Conservation (phyloP, 2,888 invertebrate species). For the Apotomis turbidana region DNA sequence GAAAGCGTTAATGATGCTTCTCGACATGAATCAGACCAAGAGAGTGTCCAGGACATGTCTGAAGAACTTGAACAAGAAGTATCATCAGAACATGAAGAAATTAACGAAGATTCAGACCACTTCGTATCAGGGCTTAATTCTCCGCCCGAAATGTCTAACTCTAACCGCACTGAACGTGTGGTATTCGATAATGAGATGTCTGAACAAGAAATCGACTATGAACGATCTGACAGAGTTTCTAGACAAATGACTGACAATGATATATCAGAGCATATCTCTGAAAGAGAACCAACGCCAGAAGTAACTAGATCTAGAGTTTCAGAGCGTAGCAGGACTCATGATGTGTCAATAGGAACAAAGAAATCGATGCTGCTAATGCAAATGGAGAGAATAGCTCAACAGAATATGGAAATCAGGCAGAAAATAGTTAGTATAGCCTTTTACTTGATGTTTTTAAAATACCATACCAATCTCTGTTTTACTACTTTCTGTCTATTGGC, state of each 20-base stretch:
- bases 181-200: conserved; percentile 37
- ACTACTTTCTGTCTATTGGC: conserved; percentile 28
- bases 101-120: neutral
- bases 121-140: conserved; percentile 10
- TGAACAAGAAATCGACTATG: conserved; percentile 27
- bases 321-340: conserved; percentile 46
- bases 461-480: neutral
- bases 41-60: conserved; percentile 14
- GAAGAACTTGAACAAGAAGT: conserved; percentile 7
- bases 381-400: conserved; percentile 61
- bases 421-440: conserved; percentile 61
- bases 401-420: conserved; percentile 57
- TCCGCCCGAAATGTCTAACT: conserved; percentile 1
- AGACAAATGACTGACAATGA: conserved; percentile 28
- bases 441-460: conserved; percentile 6
- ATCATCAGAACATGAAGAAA: conserved; percentile 6
- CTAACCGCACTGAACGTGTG: conserved; percentile 4
- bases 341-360: conserved; percentile 56
- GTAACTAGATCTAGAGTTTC: conserved; percentile 4
- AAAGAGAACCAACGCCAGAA: conserved; percentile 6
- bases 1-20: conserved; percentile 8
- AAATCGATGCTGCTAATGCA: conserved; percentile 59
- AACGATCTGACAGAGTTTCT: conserved; percentile 13
- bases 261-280: conserved; percentile 15
- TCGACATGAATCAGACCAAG: conserved; percentile 44